A percentile compares a stretch with the other conserved stretches of the same genome.
These are phyloP conservation scores for Drosophila sucinea DNA, from an alignment of 1,140 invertebrate species.

Conservation along the genomic window DNA sequence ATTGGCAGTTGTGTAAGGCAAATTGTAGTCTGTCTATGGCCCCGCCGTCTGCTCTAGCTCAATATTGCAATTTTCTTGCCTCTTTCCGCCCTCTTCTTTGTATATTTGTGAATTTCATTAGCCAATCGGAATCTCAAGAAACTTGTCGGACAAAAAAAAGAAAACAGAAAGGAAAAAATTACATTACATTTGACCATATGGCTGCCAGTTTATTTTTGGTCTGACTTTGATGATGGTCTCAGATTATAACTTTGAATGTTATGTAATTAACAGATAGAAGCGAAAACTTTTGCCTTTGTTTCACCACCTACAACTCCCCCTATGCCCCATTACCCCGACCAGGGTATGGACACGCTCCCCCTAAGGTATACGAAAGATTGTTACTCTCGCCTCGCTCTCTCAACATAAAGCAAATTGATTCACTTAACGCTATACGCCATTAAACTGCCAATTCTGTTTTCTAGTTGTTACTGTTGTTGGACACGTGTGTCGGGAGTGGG, in stretches of 20 bases:
- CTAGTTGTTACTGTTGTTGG: conserved; percentile 23
- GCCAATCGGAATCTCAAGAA: conserved; percentile 44
- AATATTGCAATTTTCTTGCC: neutral
- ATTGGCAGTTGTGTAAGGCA: conserved; percentile 66
- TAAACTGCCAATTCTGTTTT: conserved; percentile 53
- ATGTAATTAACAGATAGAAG: conserved; percentile 66
- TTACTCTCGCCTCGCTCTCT: conserved; percentile 27
- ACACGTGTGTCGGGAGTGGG: conserved; percentile 5
- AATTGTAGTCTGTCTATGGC: conserved; percentile 54
- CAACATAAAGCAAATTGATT: conserved; percentile 56
- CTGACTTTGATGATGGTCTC: conserved; percentile 47
- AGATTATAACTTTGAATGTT: conserved; percentile 69
- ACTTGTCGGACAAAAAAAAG: conserved; percentile 3
- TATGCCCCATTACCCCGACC: neutral
- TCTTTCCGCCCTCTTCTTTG: neutral
- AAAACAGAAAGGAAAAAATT: conserved; percentile 17
- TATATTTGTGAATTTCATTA: conserved; percentile 48
- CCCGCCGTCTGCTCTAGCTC: conserved; percentile 13
- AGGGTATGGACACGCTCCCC: neutral
- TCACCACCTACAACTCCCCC: neutral
- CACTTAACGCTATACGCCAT: conserved; percentile 65
- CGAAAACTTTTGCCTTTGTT: conserved; percentile 45
- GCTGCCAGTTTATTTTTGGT: conserved; percentile 54
- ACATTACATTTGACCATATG: conserved; percentile 46
- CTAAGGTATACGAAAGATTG: conserved; percentile 25